Base-by-base conservation (phyloP, 2,113 vertebrate species). In the Ammodytes marinus region DNA sequence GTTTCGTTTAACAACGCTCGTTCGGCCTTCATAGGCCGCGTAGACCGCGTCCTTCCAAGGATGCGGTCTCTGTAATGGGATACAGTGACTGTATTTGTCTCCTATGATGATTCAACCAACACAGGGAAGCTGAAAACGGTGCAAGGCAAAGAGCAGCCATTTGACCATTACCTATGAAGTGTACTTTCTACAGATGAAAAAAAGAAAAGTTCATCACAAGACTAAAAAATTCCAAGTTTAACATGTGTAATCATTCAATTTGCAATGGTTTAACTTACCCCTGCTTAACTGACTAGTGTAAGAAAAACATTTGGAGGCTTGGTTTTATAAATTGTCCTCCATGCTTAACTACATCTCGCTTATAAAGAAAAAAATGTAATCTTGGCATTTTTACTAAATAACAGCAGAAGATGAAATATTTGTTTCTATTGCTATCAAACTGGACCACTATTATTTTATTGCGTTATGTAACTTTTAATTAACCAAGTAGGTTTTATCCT, bases 381-480 rank as follows among this genome's bases (percentile, higher is more conserved):
- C 15, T 53, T 15, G 63, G 47, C 19, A 46, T 60, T 66, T 52
- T 43, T 17, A 45, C 3, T 55, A 61, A 73, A 43, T 49, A 52
- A 45, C 50, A 49, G 8, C 6, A 52, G 13, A 39, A 42, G 11
- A 35, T 15, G 53, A 78, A 50, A 79, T 0, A 59, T 69, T 6
- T 58, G 37, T 58, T 61, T 60, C 8, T 4, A 11, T 19, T 52
- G 19, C 10, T 53, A 19, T 14, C 39, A 66, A 65, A 67, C 13
- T 45, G 63, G 17, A 70, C 45, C 14, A n/a, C 5, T 12, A n/a
- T 54, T 54, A 66, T 70, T 71, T 65, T 37, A 74, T 79, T 72
- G 54, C 35, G n/a, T 73, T 72, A 82, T 82, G 55, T 68, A 71
- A 61, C 37, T 69, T 68, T 67, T 64, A 83, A 72, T 73, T 11